phyloP scores from a whole-genome alignment of 2,797 vertebrate genomes.

The Austrolebias charrua region DNA sequence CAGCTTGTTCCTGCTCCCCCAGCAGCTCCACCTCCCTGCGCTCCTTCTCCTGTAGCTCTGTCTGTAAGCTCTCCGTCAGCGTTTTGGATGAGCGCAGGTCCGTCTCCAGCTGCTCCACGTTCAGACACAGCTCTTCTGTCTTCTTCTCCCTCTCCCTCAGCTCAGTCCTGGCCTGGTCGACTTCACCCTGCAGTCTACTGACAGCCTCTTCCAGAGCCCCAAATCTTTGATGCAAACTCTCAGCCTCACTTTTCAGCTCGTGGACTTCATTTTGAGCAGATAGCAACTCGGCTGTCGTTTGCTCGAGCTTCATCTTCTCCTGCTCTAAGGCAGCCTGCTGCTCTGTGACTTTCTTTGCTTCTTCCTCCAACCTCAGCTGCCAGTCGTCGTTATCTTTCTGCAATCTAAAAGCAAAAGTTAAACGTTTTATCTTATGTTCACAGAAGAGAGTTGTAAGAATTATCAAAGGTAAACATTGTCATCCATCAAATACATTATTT shows the following conservation, averaged over 20 bases:
- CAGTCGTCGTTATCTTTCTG: slow-evolving; percentile 78
- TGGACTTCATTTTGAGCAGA: slow-evolving; percentile 67
- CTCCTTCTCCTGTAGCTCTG: slow-evolving; percentile 86
- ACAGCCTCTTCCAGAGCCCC: slow-evolving; percentile 82
- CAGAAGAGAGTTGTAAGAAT: too few species aligned
- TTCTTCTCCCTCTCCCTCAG: slow-evolving; percentile 83
- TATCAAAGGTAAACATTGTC: too few species aligned
- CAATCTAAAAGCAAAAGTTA: slow-evolving; percentile 75
- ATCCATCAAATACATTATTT: too few species aligned
- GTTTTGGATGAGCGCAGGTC: slow-evolving; percentile 88
- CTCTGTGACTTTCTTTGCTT: slow-evolving; percentile 73
- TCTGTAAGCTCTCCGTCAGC: slow-evolving; percentile 83
- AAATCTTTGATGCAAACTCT: slow-evolving; percentile 72
- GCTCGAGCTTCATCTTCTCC: slow-evolving; percentile 75
- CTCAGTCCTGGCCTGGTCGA: slow-evolving; percentile 69
- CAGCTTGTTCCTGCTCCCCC: slow-evolving; percentile 88
- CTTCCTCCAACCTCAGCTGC: slow-evolving; percentile 75
- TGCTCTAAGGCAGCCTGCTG: slow-evolving; percentile 73
- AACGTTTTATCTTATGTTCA: not conserved
- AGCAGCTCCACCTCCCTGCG: slow-evolving; percentile 87
- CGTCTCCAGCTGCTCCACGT: slow-evolving; percentile 86
- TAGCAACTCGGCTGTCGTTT: slow-evolving; percentile 67
- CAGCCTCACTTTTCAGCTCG: slow-evolving; percentile 76
- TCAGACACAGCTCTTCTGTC: slow-evolving; percentile 83
- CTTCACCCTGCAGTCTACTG: slow-evolving; percentile 73